A percentile compares a stretch with the other conserved stretches of the same genome.
These are phyloP conservation scores for Eupithecia tripunctaria DNA, from an alignment of 2,888 invertebrate species.

Conservation along the genomic window DNA sequence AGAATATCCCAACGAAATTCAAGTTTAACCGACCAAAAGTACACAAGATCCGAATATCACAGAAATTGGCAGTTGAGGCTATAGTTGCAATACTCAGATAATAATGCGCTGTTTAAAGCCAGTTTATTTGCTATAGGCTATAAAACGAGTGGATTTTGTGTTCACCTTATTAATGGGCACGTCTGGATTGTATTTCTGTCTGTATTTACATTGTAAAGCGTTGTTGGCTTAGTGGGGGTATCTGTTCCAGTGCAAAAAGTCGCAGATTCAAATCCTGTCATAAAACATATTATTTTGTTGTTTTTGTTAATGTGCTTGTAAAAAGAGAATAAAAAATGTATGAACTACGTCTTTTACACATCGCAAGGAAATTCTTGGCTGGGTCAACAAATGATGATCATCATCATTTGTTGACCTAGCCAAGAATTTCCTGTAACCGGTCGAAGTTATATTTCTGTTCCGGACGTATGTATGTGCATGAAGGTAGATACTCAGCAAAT, in stretches of 20 bases:
- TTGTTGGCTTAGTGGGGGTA: background rate
- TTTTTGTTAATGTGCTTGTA: too few species aligned
- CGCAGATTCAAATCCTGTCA: background rate
- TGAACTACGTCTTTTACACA: too few species aligned
- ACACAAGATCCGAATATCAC: background rate
- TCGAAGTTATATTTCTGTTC: too few species aligned
- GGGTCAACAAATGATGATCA: background rate
- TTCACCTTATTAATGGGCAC: conserved; percentile 1
- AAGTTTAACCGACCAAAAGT: background rate
- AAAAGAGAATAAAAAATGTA: too few species aligned
- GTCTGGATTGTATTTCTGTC: background rate
- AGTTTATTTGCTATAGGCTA: conserved; percentile 17
- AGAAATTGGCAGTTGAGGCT: background rate
- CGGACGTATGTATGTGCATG: too few species aligned
- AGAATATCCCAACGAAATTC: background rate
- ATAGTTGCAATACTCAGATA: background rate
- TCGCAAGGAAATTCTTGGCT: background rate
- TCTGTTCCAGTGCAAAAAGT: background rate
- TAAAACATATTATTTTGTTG: background rate
- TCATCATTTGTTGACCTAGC: background rate
- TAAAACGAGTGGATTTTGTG: conserved; percentile 8
- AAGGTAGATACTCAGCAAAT: background rate
- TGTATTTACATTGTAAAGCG: conserved; percentile 5
- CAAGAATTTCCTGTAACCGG: too few species aligned
- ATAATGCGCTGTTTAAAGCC: background rate